Evolutionary conservation across 2,113 vertebrate species (phyloP).

Genomic region (Nannobrachium achirus): DNA sequence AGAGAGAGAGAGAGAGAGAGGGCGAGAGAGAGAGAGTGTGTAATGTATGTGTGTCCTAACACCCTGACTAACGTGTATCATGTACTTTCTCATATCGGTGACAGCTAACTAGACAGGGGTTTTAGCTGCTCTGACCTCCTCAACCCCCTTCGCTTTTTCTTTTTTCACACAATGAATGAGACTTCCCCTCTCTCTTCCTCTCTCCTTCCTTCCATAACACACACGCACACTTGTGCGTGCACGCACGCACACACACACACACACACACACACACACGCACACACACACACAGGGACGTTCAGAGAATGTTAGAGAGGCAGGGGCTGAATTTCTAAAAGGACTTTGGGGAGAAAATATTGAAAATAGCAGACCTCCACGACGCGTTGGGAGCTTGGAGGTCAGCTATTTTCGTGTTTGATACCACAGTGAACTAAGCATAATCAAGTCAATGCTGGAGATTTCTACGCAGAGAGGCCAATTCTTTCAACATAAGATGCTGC

Average conservation of each 20-base stretch:
- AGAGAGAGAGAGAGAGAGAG: neutral
- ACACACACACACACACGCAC: conserved; percentile 2
- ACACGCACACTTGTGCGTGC: neutral
- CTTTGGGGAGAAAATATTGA: no score
- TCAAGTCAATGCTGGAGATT: no score
- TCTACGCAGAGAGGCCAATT: no score
- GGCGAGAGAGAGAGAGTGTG: neutral
- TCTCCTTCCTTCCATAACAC: conserved; percentile 4
- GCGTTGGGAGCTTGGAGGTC: no score
- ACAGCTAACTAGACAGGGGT: conserved; percentile 81
- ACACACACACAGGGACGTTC: no score
- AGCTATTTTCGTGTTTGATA: neutral
- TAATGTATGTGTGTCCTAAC: conserved; percentile 55
- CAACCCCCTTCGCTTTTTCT: conserved; percentile 50
- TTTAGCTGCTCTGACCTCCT: conserved; percentile 67
- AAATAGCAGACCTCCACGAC: no score
- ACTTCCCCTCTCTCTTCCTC: conserved; percentile 9
- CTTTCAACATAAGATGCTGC: no score
- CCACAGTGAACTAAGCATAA: neutral
- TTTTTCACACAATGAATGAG: conserved; percentile 54
- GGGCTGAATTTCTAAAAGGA: no score
- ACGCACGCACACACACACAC: neutral
- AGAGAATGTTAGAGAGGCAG: no score
- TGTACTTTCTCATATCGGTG: conserved; percentile 83
- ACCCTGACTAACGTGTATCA: conserved; percentile 84